These are phyloP conservation scores for Papilio glaucus DNA, from an alignment of 1,140 invertebrate genomes.

Conservation along the genomic window DNA sequence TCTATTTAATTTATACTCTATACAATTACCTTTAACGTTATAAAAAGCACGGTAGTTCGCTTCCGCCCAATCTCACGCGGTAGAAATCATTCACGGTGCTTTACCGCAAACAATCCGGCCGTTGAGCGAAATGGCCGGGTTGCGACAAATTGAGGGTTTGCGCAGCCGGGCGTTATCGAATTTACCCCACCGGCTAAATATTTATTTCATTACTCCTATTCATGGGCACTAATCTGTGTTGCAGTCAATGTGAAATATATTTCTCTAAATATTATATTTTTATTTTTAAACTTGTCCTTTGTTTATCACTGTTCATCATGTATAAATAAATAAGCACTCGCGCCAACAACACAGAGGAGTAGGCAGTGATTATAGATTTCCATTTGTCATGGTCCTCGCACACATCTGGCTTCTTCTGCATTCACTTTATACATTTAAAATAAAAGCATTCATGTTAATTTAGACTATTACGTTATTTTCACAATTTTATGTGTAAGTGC, in stretches of 20 bases:
- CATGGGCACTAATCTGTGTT: conserved; percentile 77
- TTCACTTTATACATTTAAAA: not conserved
- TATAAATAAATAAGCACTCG: too few species aligned
- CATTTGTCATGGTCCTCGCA: too few species aligned
- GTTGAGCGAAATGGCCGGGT: conserved; percentile 74
- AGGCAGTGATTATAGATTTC: too few species aligned
- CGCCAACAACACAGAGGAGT: too few species aligned
- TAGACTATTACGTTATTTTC: too few species aligned
- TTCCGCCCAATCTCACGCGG: conserved; percentile 69
- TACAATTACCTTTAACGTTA: conserved; percentile 7
- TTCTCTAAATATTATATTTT: not conserved
- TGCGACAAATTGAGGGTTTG: conserved; percentile 72
- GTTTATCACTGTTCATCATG: too few species aligned
- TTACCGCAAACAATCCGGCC: conserved; percentile 70
- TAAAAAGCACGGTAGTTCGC: conserved; percentile 45
- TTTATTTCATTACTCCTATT: conserved; percentile 83
- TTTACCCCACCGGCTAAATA: conserved; percentile 80
- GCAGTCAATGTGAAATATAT: conserved; percentile 48
- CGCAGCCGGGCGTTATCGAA: conserved; percentile 70
- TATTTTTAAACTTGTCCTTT: too few species aligned
- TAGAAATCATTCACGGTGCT: conserved; percentile 67
- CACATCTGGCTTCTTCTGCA: too few species aligned
- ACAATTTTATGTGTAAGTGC: too few species aligned
- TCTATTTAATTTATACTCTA: too few species aligned
- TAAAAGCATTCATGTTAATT: too few species aligned